Base-by-base conservation (phyloP, 2,797 vertebrate species). In the Buphagus erythrorhynchus region DNA sequence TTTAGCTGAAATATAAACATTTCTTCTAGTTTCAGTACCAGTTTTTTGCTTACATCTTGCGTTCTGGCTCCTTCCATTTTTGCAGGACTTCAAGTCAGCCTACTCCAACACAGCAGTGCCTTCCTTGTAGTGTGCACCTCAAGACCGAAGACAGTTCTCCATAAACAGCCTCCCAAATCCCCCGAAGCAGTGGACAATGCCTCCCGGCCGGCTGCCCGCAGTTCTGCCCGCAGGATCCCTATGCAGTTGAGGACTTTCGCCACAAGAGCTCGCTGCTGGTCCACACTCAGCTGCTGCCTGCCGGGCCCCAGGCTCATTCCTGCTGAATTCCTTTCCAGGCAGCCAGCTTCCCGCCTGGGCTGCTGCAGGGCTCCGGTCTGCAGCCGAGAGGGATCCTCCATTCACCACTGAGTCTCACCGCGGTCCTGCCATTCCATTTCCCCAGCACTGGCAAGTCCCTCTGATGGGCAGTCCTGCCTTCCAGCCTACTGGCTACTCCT, bases 191-290 rank as follows among this genome's bases (percentile, higher is more conserved):
- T 0, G 42, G 54, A 46, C 8, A 5, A 31, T 29, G 55, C 31
- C 45, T 45, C 48, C 55, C 3, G 0, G 43, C n/a, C 59, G 2
- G 35, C 46, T n/a, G 72, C 71, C 66, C 49, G 15, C 62, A 11
- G 35, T 1, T 28, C 21, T 40, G 48, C 61, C 13, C 31, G 5
- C 3, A 35, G 6, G 11, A 12, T 24, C 8, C 3, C 38, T 1
- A 0, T 73, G 95, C 85, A 95, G 65, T 63, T 57, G 45, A 19
- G 0, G 1, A 5, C 58, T 49, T 14, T 16, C 5, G 74, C 94
- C 96, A 74, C 87, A 61, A 93, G 96, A 83, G 96, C 69, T 13
- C 96, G 15, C 95, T 94, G 93, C 82, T 16, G 87, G 26, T 21
- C 83, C 85, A 7, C 13, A 0, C 35, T 52, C 17, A 9, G 29